These are phyloP conservation scores for Incurvaria masculella DNA, from an alignment of 2,888 invertebrate genomes.

Conservation along the genomic window DNA sequence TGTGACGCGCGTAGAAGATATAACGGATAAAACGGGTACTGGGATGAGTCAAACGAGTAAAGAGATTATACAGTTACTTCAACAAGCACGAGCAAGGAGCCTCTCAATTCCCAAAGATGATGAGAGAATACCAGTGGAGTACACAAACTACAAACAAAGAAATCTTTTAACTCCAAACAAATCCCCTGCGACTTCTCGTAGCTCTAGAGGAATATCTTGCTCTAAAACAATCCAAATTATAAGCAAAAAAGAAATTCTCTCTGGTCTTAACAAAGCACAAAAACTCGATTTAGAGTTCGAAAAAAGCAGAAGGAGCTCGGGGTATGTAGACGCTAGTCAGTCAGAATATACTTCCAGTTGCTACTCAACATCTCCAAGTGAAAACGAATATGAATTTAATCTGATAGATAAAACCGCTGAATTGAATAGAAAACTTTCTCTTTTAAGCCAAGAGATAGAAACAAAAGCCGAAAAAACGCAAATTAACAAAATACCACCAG, in stretches of 20 bases:
- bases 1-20: slow-evolving; percentile 44
- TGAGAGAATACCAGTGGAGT: slow-evolving; percentile 33
- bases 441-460: slow-evolving; percentile 40
- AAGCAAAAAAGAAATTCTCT: slow-evolving; percentile 49
- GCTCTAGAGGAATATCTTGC: slow-evolving; percentile 41
- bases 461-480: slow-evolving; percentile 27
- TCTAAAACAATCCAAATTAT: slow-evolving; percentile 54
- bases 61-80: slow-evolving; percentile 49
- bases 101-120: slow-evolving; percentile 53
- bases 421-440: slow-evolving; percentile 39
- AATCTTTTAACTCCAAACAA: slow-evolving; percentile 54
- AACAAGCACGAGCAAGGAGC: slow-evolving; percentile 48
- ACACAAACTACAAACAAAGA: slow-evolving; percentile 35
- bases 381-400: slow-evolving; percentile 52
- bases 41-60: slow-evolving; percentile 46
- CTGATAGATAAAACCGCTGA: slow-evolving; percentile 45
- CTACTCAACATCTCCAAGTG: slow-evolving; percentile 49
- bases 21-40: slow-evolving; percentile 36
- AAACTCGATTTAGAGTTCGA: slow-evolving; percentile 31
- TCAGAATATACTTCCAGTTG: slow-evolving; percentile 53
- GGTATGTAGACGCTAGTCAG: slow-evolving; percentile 50
- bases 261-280: slow-evolving; percentile 43
- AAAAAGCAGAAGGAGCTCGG: slow-evolving; percentile 38
- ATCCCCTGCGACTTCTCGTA: slow-evolving; percentile 36
- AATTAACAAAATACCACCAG: slow-evolving; percentile 18